These are phyloP conservation scores for Choristoneura rosaceana DNA, from an alignment of 2,888 invertebrate species.

Conservation along the genomic window DNA sequence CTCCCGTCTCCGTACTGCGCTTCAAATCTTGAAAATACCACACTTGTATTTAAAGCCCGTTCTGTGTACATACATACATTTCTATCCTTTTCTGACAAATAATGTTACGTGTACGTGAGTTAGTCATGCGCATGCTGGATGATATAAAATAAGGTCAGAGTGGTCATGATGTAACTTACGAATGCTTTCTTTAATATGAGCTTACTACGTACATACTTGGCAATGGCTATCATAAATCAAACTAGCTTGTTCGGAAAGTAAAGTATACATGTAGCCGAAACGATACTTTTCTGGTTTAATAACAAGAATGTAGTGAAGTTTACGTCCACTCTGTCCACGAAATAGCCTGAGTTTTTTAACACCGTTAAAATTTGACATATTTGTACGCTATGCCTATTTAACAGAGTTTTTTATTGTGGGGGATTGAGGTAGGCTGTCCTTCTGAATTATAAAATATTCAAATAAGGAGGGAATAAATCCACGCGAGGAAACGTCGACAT, in stretches of 20 bases:
- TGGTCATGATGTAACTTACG: slow-evolving; percentile 33
- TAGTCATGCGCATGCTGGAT: slow-evolving; percentile 40
- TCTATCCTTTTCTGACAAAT: slow-evolving; percentile 7
- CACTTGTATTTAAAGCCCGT: slow-evolving; percentile 12
- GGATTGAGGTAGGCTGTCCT: slow-evolving; percentile 63
- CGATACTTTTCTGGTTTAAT: slow-evolving; percentile 36
- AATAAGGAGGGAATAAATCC: slow-evolving; percentile 79
- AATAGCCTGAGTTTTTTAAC: slow-evolving; percentile 31
- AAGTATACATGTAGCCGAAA: slow-evolving; percentile 19
- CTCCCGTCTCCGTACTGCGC: background rate
- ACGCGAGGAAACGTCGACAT: slow-evolving; percentile 76
- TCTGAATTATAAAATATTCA: slow-evolving; percentile 78
- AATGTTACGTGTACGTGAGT: slow-evolving; percentile 8
- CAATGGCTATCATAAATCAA: slow-evolving; percentile 38
- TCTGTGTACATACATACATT: slow-evolving; percentile 10
- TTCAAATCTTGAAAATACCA: slow-evolving; percentile 1
- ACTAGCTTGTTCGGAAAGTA: slow-evolving; percentile 31
- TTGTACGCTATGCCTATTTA: slow-evolving; percentile 42
- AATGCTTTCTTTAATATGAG: slow-evolving; percentile 31
- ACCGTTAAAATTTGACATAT: slow-evolving; percentile 38
- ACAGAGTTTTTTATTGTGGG: slow-evolving; percentile 56
- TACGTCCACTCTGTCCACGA: slow-evolving; percentile 36
- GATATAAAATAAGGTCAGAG: slow-evolving; percentile 36
- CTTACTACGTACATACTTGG: slow-evolving; percentile 25
- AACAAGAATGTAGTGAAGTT: slow-evolving; percentile 35